Evolutionary conservation across 2,113 vertebrate genomes (phyloP).

Genomic region (Rhipidura dahli): DNA sequence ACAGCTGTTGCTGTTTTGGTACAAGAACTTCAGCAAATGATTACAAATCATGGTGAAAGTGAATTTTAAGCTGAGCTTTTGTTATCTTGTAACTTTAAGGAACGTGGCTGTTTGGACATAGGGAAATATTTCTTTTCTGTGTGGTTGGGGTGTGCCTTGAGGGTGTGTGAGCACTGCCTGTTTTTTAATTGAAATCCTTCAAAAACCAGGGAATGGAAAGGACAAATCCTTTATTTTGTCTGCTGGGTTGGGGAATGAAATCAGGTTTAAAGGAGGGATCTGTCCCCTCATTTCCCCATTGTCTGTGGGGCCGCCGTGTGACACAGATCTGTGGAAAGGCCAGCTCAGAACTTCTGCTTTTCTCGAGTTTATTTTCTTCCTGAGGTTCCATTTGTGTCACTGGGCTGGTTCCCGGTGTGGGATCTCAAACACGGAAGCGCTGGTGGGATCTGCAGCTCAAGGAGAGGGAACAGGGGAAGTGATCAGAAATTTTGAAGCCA

Average conservation of each 20-base stretch:
- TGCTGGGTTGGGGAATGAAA: neutral
- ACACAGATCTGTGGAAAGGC: neutral
- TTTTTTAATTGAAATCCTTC: neutral
- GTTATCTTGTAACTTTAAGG: neutral
- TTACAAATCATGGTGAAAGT: neutral
- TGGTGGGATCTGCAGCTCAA: neutral
- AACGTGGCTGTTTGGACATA: fast-evolving
- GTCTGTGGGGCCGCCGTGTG: neutral
- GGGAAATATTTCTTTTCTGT: neutral
- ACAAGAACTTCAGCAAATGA: neutral
- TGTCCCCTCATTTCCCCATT: neutral
- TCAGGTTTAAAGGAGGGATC: neutral
- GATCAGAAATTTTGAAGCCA: fast-evolving
- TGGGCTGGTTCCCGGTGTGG: fast-evolving
- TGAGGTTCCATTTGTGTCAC: neutral
- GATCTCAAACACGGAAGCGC: fast-evolving
- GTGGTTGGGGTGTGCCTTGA: neutral
- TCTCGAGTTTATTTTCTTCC: neutral
- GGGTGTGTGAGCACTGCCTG: neutral
- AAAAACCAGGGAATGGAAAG: neutral
- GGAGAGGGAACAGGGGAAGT: neutral
- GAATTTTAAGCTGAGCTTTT: neutral
- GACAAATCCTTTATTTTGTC: neutral
- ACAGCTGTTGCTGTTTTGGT: neutral
- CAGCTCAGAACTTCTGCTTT: neutral